phyloP scores from a whole-genome alignment of 2,888 invertebrate species.

The Loripinus fragilis region DNA sequence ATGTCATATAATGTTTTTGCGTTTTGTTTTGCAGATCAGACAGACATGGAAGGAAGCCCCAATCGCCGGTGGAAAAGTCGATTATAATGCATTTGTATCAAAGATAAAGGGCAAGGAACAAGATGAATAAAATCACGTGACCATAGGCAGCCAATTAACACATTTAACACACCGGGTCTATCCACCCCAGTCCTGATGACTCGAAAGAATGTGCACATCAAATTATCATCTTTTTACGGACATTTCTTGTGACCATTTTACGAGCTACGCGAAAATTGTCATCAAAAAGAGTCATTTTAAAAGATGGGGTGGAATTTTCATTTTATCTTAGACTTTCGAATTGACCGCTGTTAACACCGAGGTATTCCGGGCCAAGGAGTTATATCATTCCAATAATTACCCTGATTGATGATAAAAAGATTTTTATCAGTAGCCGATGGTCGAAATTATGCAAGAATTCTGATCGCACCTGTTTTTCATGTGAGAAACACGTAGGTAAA shows the following conservation, averaged over 20 bases:
- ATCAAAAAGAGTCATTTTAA: conserved; percentile 52
- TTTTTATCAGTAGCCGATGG: conserved; percentile 10
- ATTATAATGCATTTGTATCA: conserved; percentile 84
- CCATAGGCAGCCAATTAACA: conserved; percentile 63
- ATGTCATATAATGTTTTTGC: background rate
- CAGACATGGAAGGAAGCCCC: conserved; percentile 84
- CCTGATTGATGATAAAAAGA: background rate
- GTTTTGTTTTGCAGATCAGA: conserved; percentile 77
- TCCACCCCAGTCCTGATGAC: conserved; percentile 12
- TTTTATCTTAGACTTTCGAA: conserved; percentile 51
- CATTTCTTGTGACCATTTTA: conserved; percentile 30
- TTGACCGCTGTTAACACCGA: conserved; percentile 51
- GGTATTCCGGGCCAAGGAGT: conserved; percentile 79
- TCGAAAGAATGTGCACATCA: conserved; percentile 19
- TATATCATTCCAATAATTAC: conserved; percentile 75
- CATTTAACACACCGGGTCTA: conserved; percentile 55
- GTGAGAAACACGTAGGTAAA: background rate
- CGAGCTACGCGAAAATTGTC: conserved; percentile 42
- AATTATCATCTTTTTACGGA: conserved; percentile 36
- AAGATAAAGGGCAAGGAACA: conserved; percentile 85
- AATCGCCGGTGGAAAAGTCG: conserved; percentile 84
- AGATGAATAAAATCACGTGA: conserved; percentile 69
- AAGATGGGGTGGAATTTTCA: conserved; percentile 49
- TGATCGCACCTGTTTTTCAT: background rate
- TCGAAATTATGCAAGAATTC: conserved; percentile 3